Base-by-base conservation (phyloP, 2,113 vertebrate species). In the Myanophis thanlyinensis region DNA sequence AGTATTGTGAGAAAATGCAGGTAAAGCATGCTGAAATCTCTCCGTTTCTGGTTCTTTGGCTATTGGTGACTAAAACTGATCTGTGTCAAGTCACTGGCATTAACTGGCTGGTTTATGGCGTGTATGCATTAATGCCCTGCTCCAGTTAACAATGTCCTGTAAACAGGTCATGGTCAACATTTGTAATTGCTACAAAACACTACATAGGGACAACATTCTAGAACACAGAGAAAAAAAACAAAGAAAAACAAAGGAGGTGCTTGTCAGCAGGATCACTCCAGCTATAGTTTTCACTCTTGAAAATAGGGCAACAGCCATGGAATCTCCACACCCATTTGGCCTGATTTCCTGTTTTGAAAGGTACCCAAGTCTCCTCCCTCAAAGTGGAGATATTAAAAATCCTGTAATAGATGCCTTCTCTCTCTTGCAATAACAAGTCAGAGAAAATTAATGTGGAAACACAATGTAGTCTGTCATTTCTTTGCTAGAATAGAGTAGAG, bases 271-370 rank as follows among this genome's bases (percentile, higher is more conserved):
- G 20, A 89, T 91, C 15, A 4, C 22, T n/a, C 30, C 0, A 84
- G 35, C 56, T 40, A 54, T 0, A 9, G 11, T 91, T 9, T n/a
- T 87, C 40, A 88, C 59, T 1, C 91, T 0, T 12, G 10, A 52
- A 90, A 93, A 86, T 86, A 90, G 53, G 2, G 2, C 53, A 27
- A 1, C 7, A 88, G 4, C 20, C 44, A 85, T 44, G 88, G 30
- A 94, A 9, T 0, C 90, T 25, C 44, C 1, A 0, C 0, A 67
- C 59, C 46, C 85, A 59, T 94, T 93, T 93, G 90, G 47, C 48
- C n/a, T 89, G 4, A 89, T 91, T 86, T 93, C 48, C 80, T 86
- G 88, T 93, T 91, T 89, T 73, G 27, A 59, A 91, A 86, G 47
- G 47, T 47, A 86, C 35, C 80, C 35, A 6, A 52, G 20, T 85